Percentiles rank a stretch among this genome's conserved stretches.
These are phyloP conservation scores for Clarias fuscus DNA, from an alignment of 2,797 vertebrate genomes.

Conservation along the genomic window DNA sequence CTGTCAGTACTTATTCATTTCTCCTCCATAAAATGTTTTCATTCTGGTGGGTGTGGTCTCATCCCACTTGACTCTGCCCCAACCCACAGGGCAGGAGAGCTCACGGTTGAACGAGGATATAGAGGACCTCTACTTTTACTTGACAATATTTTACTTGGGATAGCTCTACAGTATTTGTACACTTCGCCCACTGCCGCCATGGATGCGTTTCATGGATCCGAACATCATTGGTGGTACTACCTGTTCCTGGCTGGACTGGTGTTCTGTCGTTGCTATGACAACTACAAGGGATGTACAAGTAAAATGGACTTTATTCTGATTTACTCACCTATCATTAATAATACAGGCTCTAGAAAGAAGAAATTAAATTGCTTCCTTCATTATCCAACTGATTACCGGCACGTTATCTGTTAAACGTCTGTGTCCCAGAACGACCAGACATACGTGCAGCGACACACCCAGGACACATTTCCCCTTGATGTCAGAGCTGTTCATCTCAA, in stretches of 20 bases:
- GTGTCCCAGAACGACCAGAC: background rate
- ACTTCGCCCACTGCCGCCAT: no score
- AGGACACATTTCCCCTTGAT: slow-evolving; percentile 1
- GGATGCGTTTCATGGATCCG: no score
- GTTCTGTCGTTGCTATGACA: slow-evolving; percentile 14
- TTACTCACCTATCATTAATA: background rate
- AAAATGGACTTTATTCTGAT: background rate
- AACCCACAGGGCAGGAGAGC: no score
- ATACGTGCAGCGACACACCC: background rate
- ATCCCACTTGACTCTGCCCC: no score
- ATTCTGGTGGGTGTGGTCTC: background rate
- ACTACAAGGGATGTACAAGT: background rate
- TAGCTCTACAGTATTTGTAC: no score
- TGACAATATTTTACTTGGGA: no score
- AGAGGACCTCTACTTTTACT: no score
- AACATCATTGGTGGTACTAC: no score
- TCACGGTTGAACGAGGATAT: no score
- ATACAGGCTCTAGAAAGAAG: background rate
- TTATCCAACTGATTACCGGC: background rate
- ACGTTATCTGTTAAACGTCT: background rate
- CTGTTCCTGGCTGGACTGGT: no score
- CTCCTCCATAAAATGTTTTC: background rate
- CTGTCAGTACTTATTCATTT: background rate
- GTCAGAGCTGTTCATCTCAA: slow-evolving; percentile 12
- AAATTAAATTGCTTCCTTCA: background rate